Conservation (phyloP, 1,140 invertebrate genomes). For the Drosophila kurseongensis region DNA sequence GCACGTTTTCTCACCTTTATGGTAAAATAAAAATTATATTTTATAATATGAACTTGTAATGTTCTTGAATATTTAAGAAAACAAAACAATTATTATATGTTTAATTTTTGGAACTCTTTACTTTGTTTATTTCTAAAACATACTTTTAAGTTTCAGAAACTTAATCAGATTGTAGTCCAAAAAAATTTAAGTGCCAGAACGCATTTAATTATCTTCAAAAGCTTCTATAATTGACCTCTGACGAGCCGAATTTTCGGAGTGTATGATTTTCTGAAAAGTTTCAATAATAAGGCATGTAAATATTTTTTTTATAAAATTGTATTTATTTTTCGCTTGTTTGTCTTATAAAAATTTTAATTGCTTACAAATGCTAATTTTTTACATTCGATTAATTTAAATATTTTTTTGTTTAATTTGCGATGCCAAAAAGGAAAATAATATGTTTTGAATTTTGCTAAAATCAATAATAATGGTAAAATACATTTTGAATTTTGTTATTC, state of each 20-base stretch:
- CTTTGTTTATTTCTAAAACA: too few relatives aligned
- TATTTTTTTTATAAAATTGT: conserved; percentile 68
- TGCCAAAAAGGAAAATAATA: conserved; percentile 57
- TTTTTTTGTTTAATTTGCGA: conserved; percentile 38
- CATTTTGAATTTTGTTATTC: conserved; percentile 22
- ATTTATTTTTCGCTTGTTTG: conserved; percentile 32
- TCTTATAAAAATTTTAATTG: conserved; percentile 72
- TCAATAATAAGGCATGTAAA: not conserved
- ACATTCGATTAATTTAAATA: conserved; percentile 59
- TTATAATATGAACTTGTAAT: too few relatives aligned
- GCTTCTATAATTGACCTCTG: too few relatives aligned
- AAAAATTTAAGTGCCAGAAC: too few relatives aligned
- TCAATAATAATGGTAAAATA: conserved; percentile 72
- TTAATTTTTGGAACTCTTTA: too few relatives aligned
- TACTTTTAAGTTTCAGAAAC: too few relatives aligned
- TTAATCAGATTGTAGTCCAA: too few relatives aligned
- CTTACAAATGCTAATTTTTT: conserved; percentile 62
- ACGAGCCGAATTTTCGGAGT: not conserved
- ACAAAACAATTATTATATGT: too few relatives aligned
- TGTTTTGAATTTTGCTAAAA: conserved; percentile 72
- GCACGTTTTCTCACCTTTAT: too few relatives aligned
- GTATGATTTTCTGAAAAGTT: not conserved
- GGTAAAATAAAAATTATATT: too few relatives aligned
- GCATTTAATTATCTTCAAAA: not conserved
- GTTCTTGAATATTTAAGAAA: too few relatives aligned